Percentiles rank a stretch among this genome's conserved stretches.
phyloP scores from a whole-genome alignment of 2,797 vertebrate species.

The Cirrhinus mrigala region DNA sequence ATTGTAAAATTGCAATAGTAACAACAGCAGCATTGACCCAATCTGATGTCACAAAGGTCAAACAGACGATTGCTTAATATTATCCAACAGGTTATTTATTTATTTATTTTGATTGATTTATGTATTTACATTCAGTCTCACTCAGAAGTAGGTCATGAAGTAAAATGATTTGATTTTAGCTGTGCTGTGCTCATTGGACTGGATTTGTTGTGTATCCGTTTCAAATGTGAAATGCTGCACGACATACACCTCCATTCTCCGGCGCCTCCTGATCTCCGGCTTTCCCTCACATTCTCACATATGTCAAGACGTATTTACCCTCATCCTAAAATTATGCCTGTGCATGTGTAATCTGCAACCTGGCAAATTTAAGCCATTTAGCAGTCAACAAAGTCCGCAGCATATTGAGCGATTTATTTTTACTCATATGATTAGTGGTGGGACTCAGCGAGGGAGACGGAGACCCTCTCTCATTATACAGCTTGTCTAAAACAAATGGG shows the following conservation, averaged over 20 bases:
- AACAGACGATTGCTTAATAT: not conserved
- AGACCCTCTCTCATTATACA: conserved; percentile 44
- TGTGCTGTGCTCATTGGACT: not conserved
- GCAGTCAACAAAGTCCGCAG: conserved; percentile 25
- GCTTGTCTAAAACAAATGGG: conserved; percentile 49
- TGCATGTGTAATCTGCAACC: conserved; percentile 27
- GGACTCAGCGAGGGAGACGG: conserved; percentile 9
- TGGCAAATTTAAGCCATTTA: conserved; percentile 47
- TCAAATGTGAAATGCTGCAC: conserved; percentile 37
- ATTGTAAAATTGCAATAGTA: conserved; percentile 41
- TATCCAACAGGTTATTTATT: not conserved
- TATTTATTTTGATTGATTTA: not conserved
- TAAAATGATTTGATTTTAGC: not conserved
- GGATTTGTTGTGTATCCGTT: not conserved
- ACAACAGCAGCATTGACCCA: too few species aligned
- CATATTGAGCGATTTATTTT: conserved; percentile 49
- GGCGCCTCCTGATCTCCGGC: not conserved
- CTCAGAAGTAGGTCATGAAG: not conserved
- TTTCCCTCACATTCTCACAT: not conserved
- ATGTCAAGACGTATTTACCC: conserved; percentile 46
- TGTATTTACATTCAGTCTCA: not conserved
- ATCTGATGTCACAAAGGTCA: not conserved
- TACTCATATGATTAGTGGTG: conserved; percentile 29
- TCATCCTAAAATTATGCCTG: conserved; percentile 18
- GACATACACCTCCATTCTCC: not conserved